These are phyloP conservation scores for Drosophila limbata DNA, from an alignment of 2,888 invertebrate genomes.

Conservation along the genomic window DNA sequence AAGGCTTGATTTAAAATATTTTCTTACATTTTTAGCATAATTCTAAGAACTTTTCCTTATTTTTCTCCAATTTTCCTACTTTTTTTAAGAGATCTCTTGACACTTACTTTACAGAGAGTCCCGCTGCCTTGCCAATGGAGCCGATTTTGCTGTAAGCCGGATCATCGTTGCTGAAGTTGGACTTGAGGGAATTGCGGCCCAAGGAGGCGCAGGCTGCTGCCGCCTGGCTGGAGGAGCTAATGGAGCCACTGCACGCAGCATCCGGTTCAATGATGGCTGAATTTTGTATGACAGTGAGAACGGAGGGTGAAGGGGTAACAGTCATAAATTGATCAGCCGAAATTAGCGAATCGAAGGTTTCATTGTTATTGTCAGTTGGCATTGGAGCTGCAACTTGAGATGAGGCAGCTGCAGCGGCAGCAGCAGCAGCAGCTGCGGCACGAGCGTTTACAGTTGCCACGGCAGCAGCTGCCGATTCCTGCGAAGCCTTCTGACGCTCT, in stretches of 20 bases:
- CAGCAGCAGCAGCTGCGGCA: constrained; percentile 78
- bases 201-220: constrained; percentile 80
- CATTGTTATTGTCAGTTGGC: constrained; percentile 60
- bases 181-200: constrained; percentile 85
- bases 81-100: neutral
- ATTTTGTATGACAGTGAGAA: constrained; percentile 85
- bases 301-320: constrained; percentile 84
- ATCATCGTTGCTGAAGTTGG: constrained; percentile 85
- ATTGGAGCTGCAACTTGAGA: constrained; percentile 55
- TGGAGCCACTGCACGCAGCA: constrained; percentile 79
- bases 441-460: constrained; percentile 80
- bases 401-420: constrained; percentile 70
- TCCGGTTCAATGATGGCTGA: constrained; percentile 76
- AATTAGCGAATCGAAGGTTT: constrained; percentile 76
- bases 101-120: constrained; percentile 84
- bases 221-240: constrained; percentile 80
- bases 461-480: constrained; percentile 81
- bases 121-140: constrained; percentile 86
- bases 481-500: constrained; percentile 88
- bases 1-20: neutral
- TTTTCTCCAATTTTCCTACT: neutral
- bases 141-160: constrained; percentile 84
- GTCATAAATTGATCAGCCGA: constrained; percentile 74
- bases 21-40: no score
- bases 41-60: no score